Conservation (phyloP, 1,140 invertebrate species). For the Polypedilum pembai region DNA sequence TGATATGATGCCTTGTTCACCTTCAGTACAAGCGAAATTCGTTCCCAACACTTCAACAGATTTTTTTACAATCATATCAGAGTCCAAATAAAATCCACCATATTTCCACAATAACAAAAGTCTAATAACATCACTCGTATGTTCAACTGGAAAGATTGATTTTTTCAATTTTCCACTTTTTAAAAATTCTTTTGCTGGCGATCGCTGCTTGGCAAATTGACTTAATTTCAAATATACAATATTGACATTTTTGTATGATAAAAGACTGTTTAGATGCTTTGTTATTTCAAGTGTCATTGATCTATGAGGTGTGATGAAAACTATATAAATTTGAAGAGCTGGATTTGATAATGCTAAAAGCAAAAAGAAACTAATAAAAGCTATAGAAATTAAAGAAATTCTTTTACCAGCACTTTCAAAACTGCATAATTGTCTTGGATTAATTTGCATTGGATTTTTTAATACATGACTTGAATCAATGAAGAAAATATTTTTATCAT, state of each 20-base stretch:
- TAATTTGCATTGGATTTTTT: background rate
- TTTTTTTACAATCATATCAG: conserved; percentile 48
- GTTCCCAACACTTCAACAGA: conserved; percentile 30
- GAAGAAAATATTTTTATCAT: background rate
- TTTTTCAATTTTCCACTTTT: conserved; percentile 38
- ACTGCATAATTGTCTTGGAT: background rate
- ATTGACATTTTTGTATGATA: conserved; percentile 18
- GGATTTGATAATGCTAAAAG: background rate
- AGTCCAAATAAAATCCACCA: conserved; percentile 51
- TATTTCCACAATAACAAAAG: conserved; percentile 51
- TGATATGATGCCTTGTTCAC: background rate
- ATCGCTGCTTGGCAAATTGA: background rate
- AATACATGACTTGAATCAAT: background rate
- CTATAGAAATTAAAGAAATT: too few species aligned
- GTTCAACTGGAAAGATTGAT: conserved; percentile 45
- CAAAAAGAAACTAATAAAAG: background rate
- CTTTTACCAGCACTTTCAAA: background rate
- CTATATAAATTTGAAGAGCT: background rate
- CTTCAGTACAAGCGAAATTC: conserved; percentile 31
- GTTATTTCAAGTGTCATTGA: background rate
- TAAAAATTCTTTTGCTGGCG: conserved; percentile 47
- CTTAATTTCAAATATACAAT: background rate
- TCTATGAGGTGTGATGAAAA: background rate
- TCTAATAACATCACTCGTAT: conserved; percentile 47
- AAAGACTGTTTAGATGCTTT: background rate